Conservation (phyloP, 2,888 invertebrate species). For the Pediacus dermestoides region DNA sequence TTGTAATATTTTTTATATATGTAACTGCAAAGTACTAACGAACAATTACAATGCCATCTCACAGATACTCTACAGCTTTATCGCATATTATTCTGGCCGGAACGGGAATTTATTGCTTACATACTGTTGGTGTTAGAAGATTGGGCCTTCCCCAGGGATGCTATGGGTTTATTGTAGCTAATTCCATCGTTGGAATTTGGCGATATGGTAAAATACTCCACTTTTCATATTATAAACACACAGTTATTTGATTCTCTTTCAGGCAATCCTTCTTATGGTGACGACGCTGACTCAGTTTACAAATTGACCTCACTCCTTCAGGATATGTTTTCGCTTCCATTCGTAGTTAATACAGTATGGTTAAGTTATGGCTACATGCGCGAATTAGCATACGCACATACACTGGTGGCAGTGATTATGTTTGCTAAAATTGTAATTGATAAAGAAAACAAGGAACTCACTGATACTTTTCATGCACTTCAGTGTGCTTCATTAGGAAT, state of each 20-base stretch:
- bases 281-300: conserved; percentile 33
- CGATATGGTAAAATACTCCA: conserved; percentile 37
- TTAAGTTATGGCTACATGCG: conserved; percentile 27
- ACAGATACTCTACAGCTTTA: conserved; percentile 37
- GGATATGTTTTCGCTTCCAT: conserved; percentile 35
- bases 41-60: conserved; percentile 1
- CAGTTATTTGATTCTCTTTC: conserved; percentile 22
- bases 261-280: conserved; percentile 45
- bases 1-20: neutral
- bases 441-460: conserved; percentile 30
- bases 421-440: conserved; percentile 31
- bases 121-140: conserved; percentile 12
- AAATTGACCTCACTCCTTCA: conserved; percentile 35
- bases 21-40: neutral
- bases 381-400: conserved; percentile 27
- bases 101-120: conserved; percentile 36
- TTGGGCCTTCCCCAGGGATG: conserved; percentile 30
- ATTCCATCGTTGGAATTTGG: conserved; percentile 43
- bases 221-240: neutral
- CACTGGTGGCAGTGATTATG: conserved; percentile 31
- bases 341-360: conserved; percentile 33
- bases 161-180: conserved; percentile 37
- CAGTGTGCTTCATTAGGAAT: conserved; percentile 34
- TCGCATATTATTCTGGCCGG: conserved; percentile 40
- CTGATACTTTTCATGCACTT: conserved; percentile 33